A percentile compares a stretch with the other conserved stretches of the same genome.
These are phyloP conservation scores for Cyprinodon brontotheroides DNA, from an alignment of 2,113 vertebrate species.

Conservation along the genomic window DNA sequence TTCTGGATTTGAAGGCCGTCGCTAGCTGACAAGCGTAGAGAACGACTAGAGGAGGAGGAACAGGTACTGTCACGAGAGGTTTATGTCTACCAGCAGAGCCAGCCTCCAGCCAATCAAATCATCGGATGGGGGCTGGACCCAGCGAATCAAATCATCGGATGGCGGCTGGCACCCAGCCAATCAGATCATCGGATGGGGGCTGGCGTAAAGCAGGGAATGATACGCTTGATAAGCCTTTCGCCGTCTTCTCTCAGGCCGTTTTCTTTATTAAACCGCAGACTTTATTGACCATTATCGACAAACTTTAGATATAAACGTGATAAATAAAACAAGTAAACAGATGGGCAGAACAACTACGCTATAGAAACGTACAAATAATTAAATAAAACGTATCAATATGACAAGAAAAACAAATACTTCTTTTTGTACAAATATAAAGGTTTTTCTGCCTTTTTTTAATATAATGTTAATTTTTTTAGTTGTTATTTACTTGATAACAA, in stretches of 20 bases:
- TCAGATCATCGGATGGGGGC: slow-evolving; percentile 51
- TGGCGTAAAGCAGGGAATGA: not conserved
- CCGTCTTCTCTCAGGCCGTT: no score
- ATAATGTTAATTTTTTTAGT: no score
- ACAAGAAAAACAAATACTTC: not conserved
- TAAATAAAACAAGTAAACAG: not conserved
- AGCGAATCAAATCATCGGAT: slow-evolving; percentile 53
- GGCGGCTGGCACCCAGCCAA: slow-evolving; percentile 49
- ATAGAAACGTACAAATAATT: no score
- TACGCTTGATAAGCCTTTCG: not conserved
- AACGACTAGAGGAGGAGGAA: slow-evolving; percentile 10
- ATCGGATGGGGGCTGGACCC: slow-evolving; percentile 54
- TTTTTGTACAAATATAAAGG: no score
- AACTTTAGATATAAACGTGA: not conserved
- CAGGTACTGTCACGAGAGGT: not conserved
- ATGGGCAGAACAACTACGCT: not conserved
- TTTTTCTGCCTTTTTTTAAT: not conserved
- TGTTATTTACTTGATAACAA: not conserved
- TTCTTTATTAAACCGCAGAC: not conserved
- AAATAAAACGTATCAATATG: not conserved
- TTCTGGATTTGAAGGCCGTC: not conserved
- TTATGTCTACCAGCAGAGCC: slow-evolving; percentile 45
- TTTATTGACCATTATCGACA: not conserved
- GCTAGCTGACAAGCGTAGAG: slow-evolving; percentile 1
- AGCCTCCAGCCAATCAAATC: slow-evolving; percentile 46